Evolutionary conservation across 2,888 invertebrate genomes (phyloP).

Genomic region (Perizoma flavofasciatum): DNA sequence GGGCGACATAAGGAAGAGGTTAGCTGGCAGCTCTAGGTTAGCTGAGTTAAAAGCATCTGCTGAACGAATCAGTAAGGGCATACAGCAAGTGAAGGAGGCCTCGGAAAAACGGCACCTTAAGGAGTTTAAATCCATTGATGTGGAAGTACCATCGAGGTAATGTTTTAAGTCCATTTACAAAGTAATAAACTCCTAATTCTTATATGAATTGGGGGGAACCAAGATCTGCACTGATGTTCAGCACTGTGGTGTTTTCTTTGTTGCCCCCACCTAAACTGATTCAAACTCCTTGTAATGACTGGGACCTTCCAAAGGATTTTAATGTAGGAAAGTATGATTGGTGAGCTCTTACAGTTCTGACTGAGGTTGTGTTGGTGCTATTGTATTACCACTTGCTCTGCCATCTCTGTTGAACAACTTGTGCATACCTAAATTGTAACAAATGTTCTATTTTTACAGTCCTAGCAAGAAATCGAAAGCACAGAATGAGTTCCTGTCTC

Average conservation of each 20-base stretch:
- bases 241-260: no score
- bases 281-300: no score
- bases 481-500: constrained; percentile 77
- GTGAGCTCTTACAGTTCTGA: no score
- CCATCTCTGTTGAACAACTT: no score
- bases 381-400: no score
- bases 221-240: no score
- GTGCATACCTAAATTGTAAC: no score
- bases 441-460: constrained; percentile 69
- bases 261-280: no score
- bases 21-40: constrained; percentile 87
- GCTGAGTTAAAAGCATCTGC: constrained; percentile 88
- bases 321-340: no score
- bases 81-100: constrained; percentile 84
- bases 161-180: constrained; percentile 10
- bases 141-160: constrained; percentile 90
- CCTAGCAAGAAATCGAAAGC: constrained; percentile 81
- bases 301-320: no score
- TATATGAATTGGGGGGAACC: no score
- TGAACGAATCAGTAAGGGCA: constrained; percentile 85
- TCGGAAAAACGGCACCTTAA: constrained; percentile 82
- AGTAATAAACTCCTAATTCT: background rate
- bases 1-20: constrained; percentile 87
- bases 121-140: constrained; percentile 89
- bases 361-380: no score